Base-by-base conservation (phyloP, 1,140 invertebrate species). In the Matsumurasca onukii region DNA sequence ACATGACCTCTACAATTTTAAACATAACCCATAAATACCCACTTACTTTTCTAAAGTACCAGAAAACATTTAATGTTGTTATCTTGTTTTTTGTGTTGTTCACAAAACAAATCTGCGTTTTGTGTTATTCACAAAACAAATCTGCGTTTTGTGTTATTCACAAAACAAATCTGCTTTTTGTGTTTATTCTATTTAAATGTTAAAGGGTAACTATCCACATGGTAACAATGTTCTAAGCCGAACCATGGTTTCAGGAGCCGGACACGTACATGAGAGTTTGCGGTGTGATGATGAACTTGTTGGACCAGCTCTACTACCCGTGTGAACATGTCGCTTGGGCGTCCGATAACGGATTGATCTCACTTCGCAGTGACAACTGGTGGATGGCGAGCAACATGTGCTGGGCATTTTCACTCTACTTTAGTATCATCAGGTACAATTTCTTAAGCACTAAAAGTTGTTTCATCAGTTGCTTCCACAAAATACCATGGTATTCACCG, bases 271-370 rank as follows among this genome's bases (percentile, higher is more conserved):
- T 91, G 73, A 85, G 88, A 71, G 75, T 82, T 12, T 75, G 91
- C 2, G 88, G 88, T 15, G 80, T 94, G 0, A 73, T 89, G 0
- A 86, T 86, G 68, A 93, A 92, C 80, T 73, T 88, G 27, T 83
- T 91, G 12, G 91, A 93, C 77, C 83, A 91, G 73, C 73, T 90
- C 9, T 94, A 89, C 77, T 88, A 89, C 75, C 91, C 91, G 0
- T 79, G 93, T 31, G 93, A 95, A 75, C 93, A 94, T 77, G 85
- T 93, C 0, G 90, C 88, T 66, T 95, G 92, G 92, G 81, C 91
- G 3, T 85, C 88, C 3, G 89, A 92, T 73, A 85, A 88, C 59
- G 87, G 89, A 70, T 80, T 94, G 24, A 72, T 91, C 1, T 76
- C 84, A 0, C 80, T 87, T 27, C 81, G 88, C 71, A 82, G 84